phyloP scores from a whole-genome alignment of 2,888 invertebrate genomes.

The Mesoligia furuncula region DNA sequence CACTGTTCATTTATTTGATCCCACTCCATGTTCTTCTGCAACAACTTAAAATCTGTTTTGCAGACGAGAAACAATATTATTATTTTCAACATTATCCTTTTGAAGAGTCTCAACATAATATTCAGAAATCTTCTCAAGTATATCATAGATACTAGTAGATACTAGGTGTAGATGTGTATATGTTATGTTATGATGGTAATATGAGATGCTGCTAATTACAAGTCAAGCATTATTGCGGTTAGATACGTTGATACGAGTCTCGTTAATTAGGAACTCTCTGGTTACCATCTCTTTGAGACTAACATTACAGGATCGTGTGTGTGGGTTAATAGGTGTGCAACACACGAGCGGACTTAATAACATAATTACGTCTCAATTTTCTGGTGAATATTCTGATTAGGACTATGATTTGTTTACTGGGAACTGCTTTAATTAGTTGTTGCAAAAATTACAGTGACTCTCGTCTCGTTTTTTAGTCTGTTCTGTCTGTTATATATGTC shows the following conservation, averaged over 20 bases:
- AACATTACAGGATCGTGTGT: slow-evolving; percentile 33
- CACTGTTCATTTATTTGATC: slow-evolving; percentile 16
- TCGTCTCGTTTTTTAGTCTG: not conserved
- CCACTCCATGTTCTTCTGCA: slow-evolving; percentile 16
- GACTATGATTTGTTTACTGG: slow-evolving; percentile 19
- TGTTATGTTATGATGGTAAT: slow-evolving; percentile 42
- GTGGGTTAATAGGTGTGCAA: slow-evolving; percentile 28
- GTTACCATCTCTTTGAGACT: slow-evolving; percentile 62
- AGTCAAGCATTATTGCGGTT: slow-evolving; percentile 63
- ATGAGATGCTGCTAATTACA: slow-evolving; percentile 61
- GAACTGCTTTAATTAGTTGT: not conserved
- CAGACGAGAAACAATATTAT: not conserved
- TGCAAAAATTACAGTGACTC: not conserved
- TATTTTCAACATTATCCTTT: slow-evolving; percentile 34
- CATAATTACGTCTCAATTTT: slow-evolving; percentile 27
- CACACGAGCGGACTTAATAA: slow-evolving; percentile 37
- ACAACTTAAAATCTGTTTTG: slow-evolving; percentile 30
- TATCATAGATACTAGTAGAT: slow-evolving; percentile 13
- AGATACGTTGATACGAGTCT: slow-evolving; percentile 58
- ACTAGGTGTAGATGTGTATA: not conserved
- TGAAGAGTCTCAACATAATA: slow-evolving; percentile 12
- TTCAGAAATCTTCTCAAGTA: slow-evolving; percentile 27
- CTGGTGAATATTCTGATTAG: slow-evolving; percentile 11
- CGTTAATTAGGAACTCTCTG: slow-evolving; percentile 59
- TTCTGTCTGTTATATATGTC: too few relatives aligned